A percentile compares a stretch with the other conserved stretches of the same genome.
phyloP scores from a whole-genome alignment of 2,113 vertebrate genomes.

The Aepyceros melampus region DNA sequence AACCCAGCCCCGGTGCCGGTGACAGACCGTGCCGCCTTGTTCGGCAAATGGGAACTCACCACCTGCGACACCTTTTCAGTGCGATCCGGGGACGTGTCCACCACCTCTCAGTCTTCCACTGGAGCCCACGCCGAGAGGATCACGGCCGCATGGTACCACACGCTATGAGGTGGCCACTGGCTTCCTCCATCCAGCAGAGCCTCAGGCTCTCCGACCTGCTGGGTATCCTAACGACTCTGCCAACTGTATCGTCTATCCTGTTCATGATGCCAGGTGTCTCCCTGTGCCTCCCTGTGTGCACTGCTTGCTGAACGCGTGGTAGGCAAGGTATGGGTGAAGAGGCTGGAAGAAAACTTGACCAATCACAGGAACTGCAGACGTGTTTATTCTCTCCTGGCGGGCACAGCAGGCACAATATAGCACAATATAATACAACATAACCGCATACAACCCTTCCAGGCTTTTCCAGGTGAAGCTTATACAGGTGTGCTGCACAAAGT shows the following conservation, averaged over 20 bases:
- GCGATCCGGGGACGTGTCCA: rapidly evolving
- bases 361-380: background rate
- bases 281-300: rapidly evolving
- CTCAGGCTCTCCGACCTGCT: background rate
- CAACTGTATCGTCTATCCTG: background rate
- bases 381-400: background rate
- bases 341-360: background rate
- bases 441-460: background rate
- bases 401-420: background rate
- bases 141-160: background rate
- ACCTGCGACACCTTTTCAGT: background rate
- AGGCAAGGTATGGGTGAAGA: background rate
- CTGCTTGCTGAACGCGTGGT: background rate
- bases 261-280: background rate
- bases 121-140: background rate
- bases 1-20: background rate
- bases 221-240: background rate
- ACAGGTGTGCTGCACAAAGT: background rate
- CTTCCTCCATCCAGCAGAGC: background rate
- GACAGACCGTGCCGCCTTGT: background rate
- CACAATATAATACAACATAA: background rate
- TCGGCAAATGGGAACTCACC: background rate
- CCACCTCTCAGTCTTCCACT: background rate
- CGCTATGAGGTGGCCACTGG: rapidly evolving
- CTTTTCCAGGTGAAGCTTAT: background rate